phyloP scores from a whole-genome alignment of 35 echinoderm and acorn worm species.

The Nesometra sesokonis region DNA sequence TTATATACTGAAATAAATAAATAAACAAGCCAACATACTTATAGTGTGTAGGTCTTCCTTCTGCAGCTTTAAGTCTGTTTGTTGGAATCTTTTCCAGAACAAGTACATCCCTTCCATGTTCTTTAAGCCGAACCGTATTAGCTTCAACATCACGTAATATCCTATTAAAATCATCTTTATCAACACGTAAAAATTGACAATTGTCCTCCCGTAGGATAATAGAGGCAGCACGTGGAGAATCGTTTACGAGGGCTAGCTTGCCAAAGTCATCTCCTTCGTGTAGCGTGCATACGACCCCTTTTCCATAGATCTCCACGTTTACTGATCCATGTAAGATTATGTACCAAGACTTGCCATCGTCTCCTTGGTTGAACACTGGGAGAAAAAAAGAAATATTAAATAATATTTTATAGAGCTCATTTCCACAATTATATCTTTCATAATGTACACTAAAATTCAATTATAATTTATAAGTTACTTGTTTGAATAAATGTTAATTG shows the following conservation, averaged over 20 bases:
- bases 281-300: constrained; percentile 89
- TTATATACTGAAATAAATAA: too few relatives aligned
- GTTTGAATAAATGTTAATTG: too few relatives aligned
- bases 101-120: constrained; percentile 87
- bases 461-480: too few relatives aligned
- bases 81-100: constrained; percentile 79
- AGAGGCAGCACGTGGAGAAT: constrained; percentile 75
- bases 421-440: too few relatives aligned
- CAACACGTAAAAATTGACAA: constrained; percentile 86
- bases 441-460: too few relatives aligned
- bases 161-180: constrained; percentile 92
- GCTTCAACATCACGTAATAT: constrained; percentile 95
- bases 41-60: constrained; percentile 36
- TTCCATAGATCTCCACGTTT: constrained; percentile 91
- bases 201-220: constrained; percentile 90
- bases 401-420: too few relatives aligned
- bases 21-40: constrained; percentile 32
- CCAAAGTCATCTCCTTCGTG: constrained; percentile 97
- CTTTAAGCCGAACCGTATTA: constrained; percentile 90
- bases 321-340: constrained; percentile 90
- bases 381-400: neutral
- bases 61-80: constrained; percentile 28
- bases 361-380: constrained; percentile 91
- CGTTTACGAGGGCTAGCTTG: constrained; percentile 86
- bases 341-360: constrained; percentile 94